A percentile compares a stretch with the other conserved stretches of the same genome.
These are phyloP conservation scores for Struthidea cinerea DNA, from an alignment of 2,113 vertebrate genomes.

Conservation along the genomic window DNA sequence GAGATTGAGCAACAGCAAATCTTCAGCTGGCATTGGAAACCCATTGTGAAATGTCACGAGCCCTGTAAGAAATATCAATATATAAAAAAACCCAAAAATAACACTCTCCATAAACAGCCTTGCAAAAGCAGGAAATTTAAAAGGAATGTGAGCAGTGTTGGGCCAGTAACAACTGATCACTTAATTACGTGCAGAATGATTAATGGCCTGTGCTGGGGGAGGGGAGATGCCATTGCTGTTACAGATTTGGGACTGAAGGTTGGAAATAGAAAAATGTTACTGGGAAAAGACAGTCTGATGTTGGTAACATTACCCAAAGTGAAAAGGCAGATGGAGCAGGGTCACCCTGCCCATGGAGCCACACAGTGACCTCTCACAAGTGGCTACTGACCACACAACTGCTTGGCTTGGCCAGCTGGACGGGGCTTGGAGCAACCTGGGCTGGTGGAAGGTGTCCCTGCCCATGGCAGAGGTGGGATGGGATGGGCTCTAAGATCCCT, in stretches of 20 bases:
- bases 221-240: constrained; percentile 24
- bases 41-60: not conserved
- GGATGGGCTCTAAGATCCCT: not conserved
- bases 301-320: not conserved
- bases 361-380: not conserved
- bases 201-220: not conserved
- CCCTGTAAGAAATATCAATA: not conserved
- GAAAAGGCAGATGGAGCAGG: not conserved
- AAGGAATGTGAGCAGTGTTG: not conserved
- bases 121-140: constrained; percentile 33
- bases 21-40: not conserved
- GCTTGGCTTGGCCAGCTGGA: not conserved
- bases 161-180: not conserved
- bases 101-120: not conserved
- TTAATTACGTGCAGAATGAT: constrained; percentile 10
- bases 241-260: not conserved
- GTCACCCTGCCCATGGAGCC: not conserved
- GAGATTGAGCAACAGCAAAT: not conserved
- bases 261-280: not conserved
- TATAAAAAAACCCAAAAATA: not conserved
- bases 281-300: not conserved
- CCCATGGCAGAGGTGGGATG: fast-evolving
- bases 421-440: not conserved
- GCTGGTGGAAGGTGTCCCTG: not conserved
- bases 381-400: not conserved